A percentile compares a stretch with the other conserved stretches of the same genome.
Evolutionary conservation across 2,113 vertebrate genomes (phyloP).

Genomic region (Sapayoa aenigma): DNA sequence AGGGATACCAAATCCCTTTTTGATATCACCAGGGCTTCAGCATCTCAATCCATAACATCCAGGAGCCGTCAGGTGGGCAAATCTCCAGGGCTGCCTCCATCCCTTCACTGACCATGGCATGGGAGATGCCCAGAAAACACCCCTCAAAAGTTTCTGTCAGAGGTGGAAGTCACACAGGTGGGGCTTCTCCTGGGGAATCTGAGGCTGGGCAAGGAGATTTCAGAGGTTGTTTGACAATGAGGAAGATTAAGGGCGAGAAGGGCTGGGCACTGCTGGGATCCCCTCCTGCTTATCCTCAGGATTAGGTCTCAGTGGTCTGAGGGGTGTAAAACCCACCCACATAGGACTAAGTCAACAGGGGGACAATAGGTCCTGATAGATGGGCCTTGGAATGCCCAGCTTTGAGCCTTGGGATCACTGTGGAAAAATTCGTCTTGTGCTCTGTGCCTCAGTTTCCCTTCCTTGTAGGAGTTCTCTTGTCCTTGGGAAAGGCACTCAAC

Average conservation of each 20-base stretch:
- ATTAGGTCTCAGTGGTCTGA: background rate
- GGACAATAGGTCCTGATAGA: background rate
- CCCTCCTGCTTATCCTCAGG: background rate
- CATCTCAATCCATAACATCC: background rate
- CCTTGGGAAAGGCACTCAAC: background rate
- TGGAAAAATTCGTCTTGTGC: too few species aligned
- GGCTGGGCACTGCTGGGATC: background rate
- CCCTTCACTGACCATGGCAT: too few species aligned
- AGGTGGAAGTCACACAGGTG: background rate
- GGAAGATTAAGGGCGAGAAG: background rate
- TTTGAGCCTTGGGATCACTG: background rate
- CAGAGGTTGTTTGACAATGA: background rate
- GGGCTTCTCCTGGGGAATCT: background rate
- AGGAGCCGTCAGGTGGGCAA: background rate
- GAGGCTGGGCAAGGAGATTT: background rate
- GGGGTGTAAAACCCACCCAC: accelerated
- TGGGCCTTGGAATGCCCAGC: background rate
- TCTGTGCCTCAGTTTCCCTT: background rate
- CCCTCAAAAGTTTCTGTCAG: background rate
- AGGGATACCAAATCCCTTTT: background rate
- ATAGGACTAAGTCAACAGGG: background rate
- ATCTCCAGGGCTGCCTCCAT: accelerated
- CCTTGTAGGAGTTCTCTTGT: background rate
- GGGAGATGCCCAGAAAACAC: background rate
- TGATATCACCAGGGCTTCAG: background rate